A percentile compares a stretch with the other conserved stretches of the same genome.
phyloP scores from a whole-genome alignment of 2,113 vertebrate species.

The Prinia subflava region DNA sequence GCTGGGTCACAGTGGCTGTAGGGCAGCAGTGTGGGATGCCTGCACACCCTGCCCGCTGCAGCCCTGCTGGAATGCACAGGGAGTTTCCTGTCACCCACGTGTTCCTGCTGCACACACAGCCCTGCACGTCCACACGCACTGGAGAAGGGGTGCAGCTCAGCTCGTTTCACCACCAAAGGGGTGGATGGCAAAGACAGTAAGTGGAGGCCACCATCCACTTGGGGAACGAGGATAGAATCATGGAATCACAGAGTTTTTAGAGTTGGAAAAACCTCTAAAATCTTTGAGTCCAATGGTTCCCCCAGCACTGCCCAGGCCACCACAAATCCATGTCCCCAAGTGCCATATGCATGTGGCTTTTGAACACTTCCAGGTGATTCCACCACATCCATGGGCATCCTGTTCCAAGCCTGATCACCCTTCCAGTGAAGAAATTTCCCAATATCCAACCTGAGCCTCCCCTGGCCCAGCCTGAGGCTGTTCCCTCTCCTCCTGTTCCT shows the following conservation, averaged over 20 bases:
- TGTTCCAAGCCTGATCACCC: neutral
- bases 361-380: neutral
- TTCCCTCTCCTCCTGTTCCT: neutral
- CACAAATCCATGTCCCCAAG: neutral
- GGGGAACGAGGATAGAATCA: neutral
- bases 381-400: neutral
- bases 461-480: neutral
- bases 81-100: rapidly evolving
- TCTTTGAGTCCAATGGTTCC: neutral
- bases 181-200: neutral
- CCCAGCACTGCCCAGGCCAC: neutral
- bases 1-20: neutral
- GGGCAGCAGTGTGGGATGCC: neutral
- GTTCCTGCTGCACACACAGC: neutral
- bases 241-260: neutral
- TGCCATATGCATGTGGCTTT: neutral
- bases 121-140: neutral
- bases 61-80: neutral
- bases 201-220: neutral
- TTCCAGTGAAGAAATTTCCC: neutral
- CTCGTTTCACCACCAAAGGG: neutral
- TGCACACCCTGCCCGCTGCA: rapidly evolving
- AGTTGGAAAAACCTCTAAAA: neutral
- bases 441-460: rapidly evolving
- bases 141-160: neutral